A percentile compares a stretch with the other conserved stretches of the same genome.
phyloP scores from a whole-genome alignment of 35 echinoderm and acorn worm species.

The Patiria miniata region DNA sequence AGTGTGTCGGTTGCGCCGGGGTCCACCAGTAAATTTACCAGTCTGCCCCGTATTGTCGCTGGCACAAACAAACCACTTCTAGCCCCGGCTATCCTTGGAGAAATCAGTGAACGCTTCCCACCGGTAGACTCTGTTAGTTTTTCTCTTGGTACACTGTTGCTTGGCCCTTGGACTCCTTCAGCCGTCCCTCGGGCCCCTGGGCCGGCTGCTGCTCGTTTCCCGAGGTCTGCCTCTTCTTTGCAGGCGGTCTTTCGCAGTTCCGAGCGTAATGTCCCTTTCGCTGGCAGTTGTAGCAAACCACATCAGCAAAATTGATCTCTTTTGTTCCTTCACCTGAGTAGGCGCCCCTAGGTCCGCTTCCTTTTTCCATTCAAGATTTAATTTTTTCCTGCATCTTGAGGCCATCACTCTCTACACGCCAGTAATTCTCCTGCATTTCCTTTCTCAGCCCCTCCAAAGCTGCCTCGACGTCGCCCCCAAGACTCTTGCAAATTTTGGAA shows the following conservation, averaged over 20 bases:
- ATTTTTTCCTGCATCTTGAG: background rate
- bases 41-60: background rate
- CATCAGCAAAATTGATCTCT: background rate
- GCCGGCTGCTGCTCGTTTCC: conserved; percentile 39
- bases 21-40: conserved; percentile 10
- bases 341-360: background rate
- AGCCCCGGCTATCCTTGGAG: background rate
- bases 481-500: background rate
- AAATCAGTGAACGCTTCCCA: background rate
- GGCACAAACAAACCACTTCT: background rate
- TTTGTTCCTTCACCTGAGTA: background rate
- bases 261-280: background rate
- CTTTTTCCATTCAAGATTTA: background rate
- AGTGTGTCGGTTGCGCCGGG: conserved; percentile 15
- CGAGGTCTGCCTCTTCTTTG: background rate
- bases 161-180: background rate
- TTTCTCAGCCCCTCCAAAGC: background rate
- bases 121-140: background rate
- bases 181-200: conserved; percentile 33
- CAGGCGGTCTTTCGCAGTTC: background rate
- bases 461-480: background rate
- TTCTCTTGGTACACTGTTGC: background rate
- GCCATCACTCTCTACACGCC: background rate
- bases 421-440: background rate
- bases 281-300: background rate